Percentiles rank a stretch among this genome's conserved stretches.
These are phyloP conservation scores for Butorides virescens DNA, from an alignment of 2,113 vertebrate genomes.

Conservation along the genomic window DNA sequence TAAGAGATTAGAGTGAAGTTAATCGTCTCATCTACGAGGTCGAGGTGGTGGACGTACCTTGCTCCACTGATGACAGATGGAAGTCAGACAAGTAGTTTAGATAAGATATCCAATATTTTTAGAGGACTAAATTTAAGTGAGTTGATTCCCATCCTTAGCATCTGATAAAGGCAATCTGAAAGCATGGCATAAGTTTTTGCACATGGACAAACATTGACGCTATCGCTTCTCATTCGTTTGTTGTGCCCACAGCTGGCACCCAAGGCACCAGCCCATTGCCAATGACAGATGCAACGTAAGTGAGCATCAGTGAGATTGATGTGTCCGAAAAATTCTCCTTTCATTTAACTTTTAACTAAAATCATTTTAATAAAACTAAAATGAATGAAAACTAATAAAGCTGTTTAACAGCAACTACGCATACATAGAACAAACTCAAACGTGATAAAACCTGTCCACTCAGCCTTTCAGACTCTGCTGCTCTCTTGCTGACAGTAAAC, in stretches of 20 bases:
- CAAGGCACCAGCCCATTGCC: neutral
- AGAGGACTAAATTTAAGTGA: neutral
- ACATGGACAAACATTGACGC: neutral
- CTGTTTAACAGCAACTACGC: neutral
- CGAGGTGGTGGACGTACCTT: neutral
- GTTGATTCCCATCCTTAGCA: neutral
- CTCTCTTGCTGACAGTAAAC: slow-evolving; percentile 3
- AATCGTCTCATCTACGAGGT: neutral
- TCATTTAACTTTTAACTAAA: neutral
- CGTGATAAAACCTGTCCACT: neutral
- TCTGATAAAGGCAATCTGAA: neutral
- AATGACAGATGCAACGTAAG: neutral
- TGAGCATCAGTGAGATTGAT: neutral
- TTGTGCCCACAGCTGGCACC: neutral
- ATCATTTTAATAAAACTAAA: neutral
- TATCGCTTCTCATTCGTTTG: neutral
- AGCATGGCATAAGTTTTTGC: neutral
- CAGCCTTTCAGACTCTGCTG: neutral
- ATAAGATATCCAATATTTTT: neutral
- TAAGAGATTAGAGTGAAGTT: neutral
- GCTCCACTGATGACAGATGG: neutral
- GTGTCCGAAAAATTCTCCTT: neutral
- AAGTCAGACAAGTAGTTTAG: neutral
- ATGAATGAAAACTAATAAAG: neutral
- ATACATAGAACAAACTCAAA: neutral